These are phyloP conservation scores for Torymus texanus DNA, from an alignment of 2,888 invertebrate species.

Conservation along the genomic window DNA sequence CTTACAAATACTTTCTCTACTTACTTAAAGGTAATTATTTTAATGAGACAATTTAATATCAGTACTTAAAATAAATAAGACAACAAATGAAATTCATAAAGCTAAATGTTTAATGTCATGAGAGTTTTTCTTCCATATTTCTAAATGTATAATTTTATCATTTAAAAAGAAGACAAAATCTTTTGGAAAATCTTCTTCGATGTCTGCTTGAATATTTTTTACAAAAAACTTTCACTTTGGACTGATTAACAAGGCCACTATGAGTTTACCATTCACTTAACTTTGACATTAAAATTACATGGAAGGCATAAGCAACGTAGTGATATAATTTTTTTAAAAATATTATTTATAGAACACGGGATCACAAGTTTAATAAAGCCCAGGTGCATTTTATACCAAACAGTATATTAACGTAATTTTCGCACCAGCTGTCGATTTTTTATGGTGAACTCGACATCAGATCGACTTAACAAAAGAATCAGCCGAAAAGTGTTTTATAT, in stretches of 20 bases:
- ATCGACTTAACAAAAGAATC: slow-evolving; percentile 17
- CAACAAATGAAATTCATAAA: slow-evolving; percentile 27
- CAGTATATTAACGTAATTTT: slow-evolving; percentile 35
- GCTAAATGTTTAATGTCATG: slow-evolving; percentile 17
- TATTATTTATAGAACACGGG: slow-evolving; percentile 23
- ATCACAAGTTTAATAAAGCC: slow-evolving; percentile 45
- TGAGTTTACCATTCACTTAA: slow-evolving; percentile 46
- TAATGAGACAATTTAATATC: background rate
- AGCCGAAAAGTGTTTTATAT: slow-evolving; percentile 13
- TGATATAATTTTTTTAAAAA: slow-evolving; percentile 35
- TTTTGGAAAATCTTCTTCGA: slow-evolving; percentile 39
- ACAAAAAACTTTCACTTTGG: slow-evolving; percentile 48
- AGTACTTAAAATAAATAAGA: slow-evolving; percentile 15
- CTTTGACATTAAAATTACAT: slow-evolving; percentile 47
- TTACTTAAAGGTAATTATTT: slow-evolving; percentile 12
- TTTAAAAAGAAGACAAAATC: slow-evolving; percentile 17
- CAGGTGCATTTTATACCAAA: slow-evolving; percentile 42
- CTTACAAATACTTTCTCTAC: slow-evolving; percentile 7
- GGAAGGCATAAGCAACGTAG: slow-evolving; percentile 53
- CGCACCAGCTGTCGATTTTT: slow-evolving; percentile 25
- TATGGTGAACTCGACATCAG: slow-evolving; percentile 4
- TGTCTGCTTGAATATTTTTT: slow-evolving; percentile 31
- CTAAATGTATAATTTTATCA: slow-evolving; percentile 27
- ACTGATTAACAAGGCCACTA: slow-evolving; percentile 53
- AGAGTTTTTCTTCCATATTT: slow-evolving; percentile 5